phyloP scores from a whole-genome alignment of 2,113 vertebrate species.

The Zosterops borbonicus region DNA sequence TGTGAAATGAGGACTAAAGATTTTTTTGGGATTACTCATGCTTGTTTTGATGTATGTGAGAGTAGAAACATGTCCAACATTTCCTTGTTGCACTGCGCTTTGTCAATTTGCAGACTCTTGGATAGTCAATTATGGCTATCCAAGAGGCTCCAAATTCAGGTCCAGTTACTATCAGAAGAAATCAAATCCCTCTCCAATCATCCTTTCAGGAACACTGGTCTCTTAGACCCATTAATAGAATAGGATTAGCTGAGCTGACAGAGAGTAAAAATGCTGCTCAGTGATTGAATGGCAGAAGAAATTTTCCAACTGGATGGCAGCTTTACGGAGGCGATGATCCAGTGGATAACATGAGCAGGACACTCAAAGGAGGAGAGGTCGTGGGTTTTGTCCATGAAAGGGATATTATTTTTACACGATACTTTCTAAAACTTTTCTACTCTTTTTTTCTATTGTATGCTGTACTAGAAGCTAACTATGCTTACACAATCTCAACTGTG shows the following conservation, averaged over 20 bases:
- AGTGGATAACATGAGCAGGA: not conserved
- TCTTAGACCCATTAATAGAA: constrained; percentile 8
- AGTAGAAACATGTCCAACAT: not conserved
- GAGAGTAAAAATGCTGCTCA: not conserved
- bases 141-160: not conserved
- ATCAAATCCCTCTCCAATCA: constrained; percentile 14
- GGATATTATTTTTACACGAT: not conserved
- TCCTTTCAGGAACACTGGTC: not conserved
- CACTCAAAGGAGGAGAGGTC: not conserved
- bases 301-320: constrained; percentile 24
- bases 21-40: not conserved
- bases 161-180: not conserved
- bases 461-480: not conserved
- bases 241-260: not conserved
- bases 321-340: not conserved
- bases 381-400: not conserved
- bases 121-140: not conserved
- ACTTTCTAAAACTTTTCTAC: not conserved
- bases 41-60: not conserved
- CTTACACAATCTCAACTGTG: not conserved
- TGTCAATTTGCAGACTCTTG: not conserved
- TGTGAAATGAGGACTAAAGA: not conserved
- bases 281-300: not conserved
- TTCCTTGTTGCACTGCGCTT: not conserved
- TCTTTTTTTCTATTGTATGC: not conserved